Evolutionary conservation across 2,113 vertebrate genomes (phyloP).

Genomic region (Psilopsiagon aurifrons): DNA sequence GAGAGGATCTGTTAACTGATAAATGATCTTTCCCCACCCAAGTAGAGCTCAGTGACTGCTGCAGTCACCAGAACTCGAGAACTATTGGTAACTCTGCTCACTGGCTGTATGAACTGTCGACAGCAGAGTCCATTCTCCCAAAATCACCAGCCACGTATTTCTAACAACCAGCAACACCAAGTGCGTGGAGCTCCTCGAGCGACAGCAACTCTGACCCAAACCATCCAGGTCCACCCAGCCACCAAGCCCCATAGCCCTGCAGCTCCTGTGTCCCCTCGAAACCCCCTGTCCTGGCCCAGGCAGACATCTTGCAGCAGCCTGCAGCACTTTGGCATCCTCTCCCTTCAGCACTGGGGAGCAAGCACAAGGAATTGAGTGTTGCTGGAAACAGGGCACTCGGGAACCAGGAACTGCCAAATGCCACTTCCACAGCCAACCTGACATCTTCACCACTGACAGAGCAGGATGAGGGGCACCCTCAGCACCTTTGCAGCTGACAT

Average conservation of each 20-base stretch:
- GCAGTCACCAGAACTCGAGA: neutral
- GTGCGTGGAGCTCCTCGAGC: fast-evolving
- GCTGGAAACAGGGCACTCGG: neutral
- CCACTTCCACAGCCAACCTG: neutral
- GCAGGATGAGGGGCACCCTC: neutral
- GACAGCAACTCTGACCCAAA: neutral
- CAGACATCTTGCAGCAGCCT: neutral
- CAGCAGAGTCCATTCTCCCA: neutral
- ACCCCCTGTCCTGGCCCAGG: neutral
- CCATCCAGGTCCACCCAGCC: neutral
- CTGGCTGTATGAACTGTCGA: neutral
- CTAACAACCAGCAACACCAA: fast-evolving
- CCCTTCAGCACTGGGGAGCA: neutral
- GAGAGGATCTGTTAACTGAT: neutral
- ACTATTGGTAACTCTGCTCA: neutral
- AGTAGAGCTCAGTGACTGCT: neutral
- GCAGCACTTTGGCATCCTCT: neutral
- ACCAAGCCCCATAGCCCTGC: fast-evolving
- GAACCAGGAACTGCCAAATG: neutral
- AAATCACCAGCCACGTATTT: neutral
- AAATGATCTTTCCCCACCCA: neutral
- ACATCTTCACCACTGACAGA: neutral
- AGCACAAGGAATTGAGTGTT: neutral
- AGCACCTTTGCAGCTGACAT: neutral
- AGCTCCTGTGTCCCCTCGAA: fast-evolving